phyloP scores from a whole-genome alignment of 2,888 invertebrate species.

The Ennomos quercinarius region DNA sequence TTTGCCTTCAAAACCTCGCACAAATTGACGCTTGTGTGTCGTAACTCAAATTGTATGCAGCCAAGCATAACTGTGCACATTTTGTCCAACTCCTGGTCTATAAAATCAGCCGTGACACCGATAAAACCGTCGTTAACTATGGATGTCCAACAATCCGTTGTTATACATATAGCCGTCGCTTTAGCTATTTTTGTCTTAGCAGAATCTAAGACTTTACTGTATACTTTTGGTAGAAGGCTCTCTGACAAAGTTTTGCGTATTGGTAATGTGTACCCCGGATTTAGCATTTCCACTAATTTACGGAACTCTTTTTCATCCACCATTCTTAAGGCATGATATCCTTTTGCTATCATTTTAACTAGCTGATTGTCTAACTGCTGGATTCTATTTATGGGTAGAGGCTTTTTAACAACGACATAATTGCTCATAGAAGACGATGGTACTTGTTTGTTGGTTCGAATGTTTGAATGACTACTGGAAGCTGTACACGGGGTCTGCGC shows the following conservation, averaged over 20 bases:
- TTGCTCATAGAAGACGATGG: too few species aligned
- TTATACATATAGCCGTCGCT: conserved; percentile 37
- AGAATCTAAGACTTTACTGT: conserved; percentile 22
- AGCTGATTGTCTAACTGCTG: conserved; percentile 33
- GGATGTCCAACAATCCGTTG: conserved; percentile 41
- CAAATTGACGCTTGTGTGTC: conserved; percentile 20
- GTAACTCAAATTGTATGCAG: conserved; percentile 16
- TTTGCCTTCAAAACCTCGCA: conserved; percentile 14
- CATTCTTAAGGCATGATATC: conserved; percentile 34
- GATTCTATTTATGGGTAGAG: neutral
- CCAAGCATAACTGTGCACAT: conserved; percentile 19
- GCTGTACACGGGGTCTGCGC: too few species aligned
- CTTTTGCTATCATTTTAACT: conserved; percentile 37
- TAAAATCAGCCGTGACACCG: conserved; percentile 38
- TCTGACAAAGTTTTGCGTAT: conserved; percentile 40
- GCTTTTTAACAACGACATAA: too few species aligned
- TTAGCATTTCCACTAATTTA: conserved; percentile 33
- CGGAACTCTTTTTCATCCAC: conserved; percentile 39
- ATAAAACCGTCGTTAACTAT: conserved; percentile 27
- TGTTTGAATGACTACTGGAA: too few species aligned
- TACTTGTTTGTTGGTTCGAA: too few species aligned
- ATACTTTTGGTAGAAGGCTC: conserved; percentile 36
- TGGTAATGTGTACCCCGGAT: conserved; percentile 36
- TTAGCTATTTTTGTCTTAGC: neutral
- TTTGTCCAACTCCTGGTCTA: conserved; percentile 12